Percentiles rank a stretch among this genome's conserved stretches.
Conservation (phyloP, 2,113 vertebrate species). For the Mormyrus lacerda region DNA sequence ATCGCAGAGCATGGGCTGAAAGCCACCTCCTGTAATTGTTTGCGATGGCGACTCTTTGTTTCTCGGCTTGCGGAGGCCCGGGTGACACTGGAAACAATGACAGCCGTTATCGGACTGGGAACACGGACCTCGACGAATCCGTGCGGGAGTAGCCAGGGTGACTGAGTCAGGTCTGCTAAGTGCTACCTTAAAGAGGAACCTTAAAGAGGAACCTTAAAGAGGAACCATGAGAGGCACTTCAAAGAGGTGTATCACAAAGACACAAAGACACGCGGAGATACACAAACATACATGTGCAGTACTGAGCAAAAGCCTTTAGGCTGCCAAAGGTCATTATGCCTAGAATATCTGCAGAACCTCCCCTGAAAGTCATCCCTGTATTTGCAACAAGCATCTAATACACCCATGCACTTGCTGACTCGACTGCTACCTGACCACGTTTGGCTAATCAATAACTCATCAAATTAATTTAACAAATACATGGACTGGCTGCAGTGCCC, state of each 20-base stretch:
- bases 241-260: background rate
- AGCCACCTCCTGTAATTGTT: conserved; percentile 58
- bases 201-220: background rate
- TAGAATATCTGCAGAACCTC: background rate
- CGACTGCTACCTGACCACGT: background rate
- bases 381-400: background rate
- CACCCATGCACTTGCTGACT: background rate
- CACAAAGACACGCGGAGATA: background rate
- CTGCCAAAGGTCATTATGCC: background rate
- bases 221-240: background rate
- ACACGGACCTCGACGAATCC: background rate
- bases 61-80: conserved; percentile 34
- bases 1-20: conserved; percentile 32
- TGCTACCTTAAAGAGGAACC: background rate
- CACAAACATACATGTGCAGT: background rate
- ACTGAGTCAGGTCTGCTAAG: background rate
- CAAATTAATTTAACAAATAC: background rate
- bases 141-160: background rate
- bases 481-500: background rate
- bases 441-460: background rate
- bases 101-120: background rate
- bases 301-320: background rate
- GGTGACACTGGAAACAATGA: conserved; percentile 14
- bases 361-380: background rate
- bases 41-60: conserved; percentile 44